These are phyloP conservation scores for Ochotona princeps DNA, from an alignment of 2,113 vertebrate species.

Conservation along the genomic window DNA sequence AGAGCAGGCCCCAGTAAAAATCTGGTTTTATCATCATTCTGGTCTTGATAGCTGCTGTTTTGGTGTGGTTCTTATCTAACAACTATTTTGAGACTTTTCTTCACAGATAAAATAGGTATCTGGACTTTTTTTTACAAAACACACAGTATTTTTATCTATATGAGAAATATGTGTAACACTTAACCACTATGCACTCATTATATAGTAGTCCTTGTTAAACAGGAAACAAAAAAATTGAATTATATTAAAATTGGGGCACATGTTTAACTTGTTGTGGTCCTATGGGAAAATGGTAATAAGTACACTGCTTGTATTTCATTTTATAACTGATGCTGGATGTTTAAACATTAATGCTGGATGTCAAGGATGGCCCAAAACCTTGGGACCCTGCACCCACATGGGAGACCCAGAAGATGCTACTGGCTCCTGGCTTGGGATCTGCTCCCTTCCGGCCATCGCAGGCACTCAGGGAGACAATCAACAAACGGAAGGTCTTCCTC, in stretches of 20 bases:
- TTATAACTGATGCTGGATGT: neutral
- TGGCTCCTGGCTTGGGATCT: too few relatives aligned
- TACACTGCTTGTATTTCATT: constrained; percentile 32
- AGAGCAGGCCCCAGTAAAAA: too few relatives aligned
- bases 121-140: neutral
- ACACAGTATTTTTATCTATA: constrained; percentile 2
- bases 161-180: neutral
- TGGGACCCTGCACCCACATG: too few relatives aligned
- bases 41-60: too few relatives aligned
- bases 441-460: too few relatives aligned
- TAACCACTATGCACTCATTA: neutral
- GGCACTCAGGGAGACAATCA: too few relatives aligned
- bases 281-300: constrained; percentile 13
- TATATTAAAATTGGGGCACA: constrained; percentile 34
- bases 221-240: constrained; percentile 13
- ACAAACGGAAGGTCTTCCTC: too few relatives aligned
- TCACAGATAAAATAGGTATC: constrained; percentile 33
- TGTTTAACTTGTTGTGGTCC: constrained; percentile 54
- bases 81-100: constrained; percentile 9
- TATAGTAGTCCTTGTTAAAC: constrained; percentile 22
- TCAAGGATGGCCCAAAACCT: too few relatives aligned
- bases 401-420: too few relatives aligned
- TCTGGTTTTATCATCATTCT: too few relatives aligned
- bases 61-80: too few relatives aligned
- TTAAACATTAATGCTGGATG: constrained; percentile 9